Evolutionary conservation across 2,113 vertebrate genomes (phyloP), one percentile per base, ranked within the genome.

Genomic region (Cololabis saira): DNA sequence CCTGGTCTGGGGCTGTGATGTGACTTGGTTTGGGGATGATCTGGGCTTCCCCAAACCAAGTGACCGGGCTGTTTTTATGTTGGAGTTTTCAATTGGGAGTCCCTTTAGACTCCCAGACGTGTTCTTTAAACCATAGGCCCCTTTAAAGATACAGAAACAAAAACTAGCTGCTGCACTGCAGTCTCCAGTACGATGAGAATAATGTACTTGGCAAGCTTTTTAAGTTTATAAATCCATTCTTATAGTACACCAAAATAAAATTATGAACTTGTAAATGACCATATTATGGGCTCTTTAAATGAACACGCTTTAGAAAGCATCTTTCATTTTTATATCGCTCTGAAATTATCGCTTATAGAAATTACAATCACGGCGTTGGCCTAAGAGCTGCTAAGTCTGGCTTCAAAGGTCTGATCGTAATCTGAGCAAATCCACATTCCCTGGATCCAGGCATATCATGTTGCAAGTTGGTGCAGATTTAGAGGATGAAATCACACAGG

Each of bases 361-460:
- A 42, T 24, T 45, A 60, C 45, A 42, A 69, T 61, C 64, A 51
- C 41, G 50, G 21, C n/a, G 53, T 19, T 22, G 71, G 63, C 14
- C 47, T 61, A 67, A 42, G 67, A 64, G 51, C 66, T 65, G 80
- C 70, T 50, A 71, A 45, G 64, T 60, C 48, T 27, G n/a, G 6
- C 72, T 80, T 68, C 68, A 84, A 75, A 81, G 68, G 56, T 67
- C 61, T 73, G 71, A 81, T 85, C 66, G 64, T 78, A 74, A 80
- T 89, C 78, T 18, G 24, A 55, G 43, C 17, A 19, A 67, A 68
- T 78, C 59, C 78, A 55, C 78, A 71, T 80, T 73, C 52, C 67
- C 27, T 24, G 70, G 60, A 79, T 73, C 56, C 53, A 54, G 53
- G 21, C 22, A 67, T 37, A 72, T 82, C 73, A 15, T 40, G 66